Percentiles rank a stretch among this genome's conserved stretches.
These are phyloP conservation scores for Danio albolineatus DNA, from an alignment of 2,797 vertebrate genomes.

Conservation along the genomic window DNA sequence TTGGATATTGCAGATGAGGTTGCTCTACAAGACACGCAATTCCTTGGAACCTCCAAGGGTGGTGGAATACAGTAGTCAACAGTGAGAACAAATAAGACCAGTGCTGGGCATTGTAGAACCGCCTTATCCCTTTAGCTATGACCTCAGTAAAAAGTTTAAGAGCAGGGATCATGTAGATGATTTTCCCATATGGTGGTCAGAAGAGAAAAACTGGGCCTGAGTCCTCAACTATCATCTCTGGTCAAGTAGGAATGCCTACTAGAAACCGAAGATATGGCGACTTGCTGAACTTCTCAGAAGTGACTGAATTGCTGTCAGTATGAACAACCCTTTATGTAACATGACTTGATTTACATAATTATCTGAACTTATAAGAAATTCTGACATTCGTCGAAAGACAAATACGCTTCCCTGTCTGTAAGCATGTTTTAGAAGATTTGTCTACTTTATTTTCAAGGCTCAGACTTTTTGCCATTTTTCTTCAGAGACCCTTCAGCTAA, in stretches of 20 bases:
- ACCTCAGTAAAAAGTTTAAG: background rate
- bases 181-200: background rate
- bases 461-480: constrained; percentile 66
- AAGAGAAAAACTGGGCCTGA: background rate
- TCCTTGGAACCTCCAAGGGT: background rate
- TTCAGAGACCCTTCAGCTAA: constrained; percentile 63
- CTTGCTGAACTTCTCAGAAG: background rate
- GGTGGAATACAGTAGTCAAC: background rate
- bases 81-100: background rate
- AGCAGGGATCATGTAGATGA: background rate
- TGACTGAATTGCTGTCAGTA: background rate
- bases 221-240: background rate
- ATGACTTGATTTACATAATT: constrained; percentile 68
- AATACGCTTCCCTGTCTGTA: constrained; percentile 59
- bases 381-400: constrained; percentile 68
- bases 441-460: constrained; percentile 66
- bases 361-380: constrained; percentile 39
- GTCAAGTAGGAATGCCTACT: background rate
- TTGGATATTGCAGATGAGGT: background rate
- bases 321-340: constrained; percentile 9
- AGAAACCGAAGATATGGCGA: background rate
- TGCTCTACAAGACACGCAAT: background rate
- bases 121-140: background rate
- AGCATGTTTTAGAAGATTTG: constrained; percentile 81
- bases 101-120: background rate